Evolutionary conservation across 2,797 vertebrate genomes (phyloP), one percentile per base, ranked within the genome.

Genomic region (Kryptopterus vitreolus): DNA sequence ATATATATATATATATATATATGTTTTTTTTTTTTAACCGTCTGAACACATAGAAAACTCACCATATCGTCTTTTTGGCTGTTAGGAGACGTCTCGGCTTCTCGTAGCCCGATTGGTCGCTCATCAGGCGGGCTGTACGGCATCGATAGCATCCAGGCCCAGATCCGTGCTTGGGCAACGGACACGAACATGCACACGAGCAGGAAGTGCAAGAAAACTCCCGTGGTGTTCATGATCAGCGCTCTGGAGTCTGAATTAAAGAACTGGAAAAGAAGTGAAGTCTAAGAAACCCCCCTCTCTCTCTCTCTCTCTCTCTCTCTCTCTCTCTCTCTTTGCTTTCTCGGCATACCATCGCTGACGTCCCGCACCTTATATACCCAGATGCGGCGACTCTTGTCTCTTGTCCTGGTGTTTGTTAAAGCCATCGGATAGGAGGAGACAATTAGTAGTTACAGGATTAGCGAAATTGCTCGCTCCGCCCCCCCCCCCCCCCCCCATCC

Each of bases 131-230:
- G 89, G 46, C 88, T 91, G 83, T 95, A 92, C 0, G 93, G 94
- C 91, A 95, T 93, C 81, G 93, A 94, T 70, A 95, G 91, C 92
- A 95, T 92, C 94, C 94, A 95, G 82, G 93, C 94, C 94, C 94
- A 95, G 43, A 95, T 94, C 16, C 86, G 90, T 66, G 89, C 92
- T 75, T 93, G 90, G 0, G 87, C 81, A 16, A 65, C 81, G 20
- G 87, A 81, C 71, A 90, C 55, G 68, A 86, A 90, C 38, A 93
- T 65, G 75, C 83, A 89, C 68, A 92, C 38, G 26, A 81, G 89
- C 48, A 92, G 24, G 52, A 90, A 63, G 24, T 46, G 76, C 87
- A 86, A 80, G 66, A 91, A 82, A 59, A 84, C 89, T n/a, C 82
- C 74, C 26, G 77, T 80, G 13, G 48, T 53, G 61, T 31, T 66